Evolutionary conservation across 2,797 vertebrate species (phyloP).

Genomic region (Paratrypauchen microcephalus): DNA sequence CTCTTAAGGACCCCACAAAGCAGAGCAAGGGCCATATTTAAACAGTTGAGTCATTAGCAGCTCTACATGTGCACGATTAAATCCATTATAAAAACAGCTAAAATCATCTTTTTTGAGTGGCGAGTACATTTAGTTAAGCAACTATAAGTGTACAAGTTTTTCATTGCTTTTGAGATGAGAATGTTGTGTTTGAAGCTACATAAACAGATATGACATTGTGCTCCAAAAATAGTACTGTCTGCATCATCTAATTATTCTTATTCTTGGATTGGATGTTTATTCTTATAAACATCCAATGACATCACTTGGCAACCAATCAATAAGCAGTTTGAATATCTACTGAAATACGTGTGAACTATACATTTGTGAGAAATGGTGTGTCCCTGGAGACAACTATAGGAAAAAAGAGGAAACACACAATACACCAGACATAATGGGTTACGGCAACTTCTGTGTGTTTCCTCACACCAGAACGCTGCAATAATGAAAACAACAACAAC

Average conservation of each 20-base stretch:
- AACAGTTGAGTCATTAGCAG: not conserved
- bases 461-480: not conserved
- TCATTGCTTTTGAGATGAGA: constrained; percentile 26
- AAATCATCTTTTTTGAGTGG: no score
- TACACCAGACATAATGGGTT: constrained; percentile 13
- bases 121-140: constrained; percentile 15
- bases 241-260: constrained; percentile 51
- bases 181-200: not conserved
- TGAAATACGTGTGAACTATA: constrained; percentile 34
- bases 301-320: constrained; percentile 16
- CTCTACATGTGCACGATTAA: constrained; percentile 9
- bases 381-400: constrained; percentile 20
- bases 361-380: constrained; percentile 16
- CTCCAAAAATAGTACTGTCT: constrained; percentile 22
- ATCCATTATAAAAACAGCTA: not conserved
- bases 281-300: not conserved
- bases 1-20: constrained; percentile 14
- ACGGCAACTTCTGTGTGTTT: no score
- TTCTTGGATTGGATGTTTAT: constrained; percentile 38
- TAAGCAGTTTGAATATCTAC: constrained; percentile 30
- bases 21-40: constrained; percentile 4
- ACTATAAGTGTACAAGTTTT: constrained; percentile 18
- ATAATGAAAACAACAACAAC: constrained; percentile 9
- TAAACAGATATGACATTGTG: constrained; percentile 16
- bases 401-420: constrained; percentile 30